These are phyloP conservation scores for Aldrovandia affinis DNA, from an alignment of 2,797 vertebrate genomes.

Conservation along the genomic window DNA sequence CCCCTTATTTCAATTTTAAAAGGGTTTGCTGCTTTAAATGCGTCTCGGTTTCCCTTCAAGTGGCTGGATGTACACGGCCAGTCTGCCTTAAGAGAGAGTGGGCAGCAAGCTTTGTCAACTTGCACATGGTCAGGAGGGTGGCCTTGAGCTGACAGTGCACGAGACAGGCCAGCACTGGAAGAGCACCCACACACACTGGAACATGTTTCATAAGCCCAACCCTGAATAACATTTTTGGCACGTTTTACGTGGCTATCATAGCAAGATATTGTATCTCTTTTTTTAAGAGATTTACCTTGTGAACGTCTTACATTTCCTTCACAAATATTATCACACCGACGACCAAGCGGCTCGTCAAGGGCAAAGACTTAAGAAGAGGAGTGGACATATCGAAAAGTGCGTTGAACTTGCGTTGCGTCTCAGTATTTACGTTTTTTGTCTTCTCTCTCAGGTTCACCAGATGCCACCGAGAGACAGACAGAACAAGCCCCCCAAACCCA, in stretches of 20 bases:
- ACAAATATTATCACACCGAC: background rate
- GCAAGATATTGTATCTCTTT: too few relatives aligned
- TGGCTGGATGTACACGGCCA: background rate
- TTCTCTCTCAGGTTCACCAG: constrained; percentile 74
- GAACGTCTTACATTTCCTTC: background rate
- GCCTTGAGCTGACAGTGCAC: background rate
- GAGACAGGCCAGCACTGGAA: background rate
- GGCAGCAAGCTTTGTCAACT: background rate
- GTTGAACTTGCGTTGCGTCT: background rate
- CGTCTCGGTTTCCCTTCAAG: background rate
- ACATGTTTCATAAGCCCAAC: too few relatives aligned
- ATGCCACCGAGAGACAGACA: constrained; percentile 83
- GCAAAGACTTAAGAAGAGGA: background rate
- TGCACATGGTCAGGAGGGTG: background rate
- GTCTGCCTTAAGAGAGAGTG: background rate
- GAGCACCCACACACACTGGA: too few relatives aligned
- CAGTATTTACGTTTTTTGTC: constrained; percentile 18
- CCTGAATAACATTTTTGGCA: too few relatives aligned
- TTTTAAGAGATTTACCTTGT: too few relatives aligned
- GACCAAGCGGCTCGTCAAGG: too few relatives aligned
- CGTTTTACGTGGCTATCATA: too few relatives aligned
- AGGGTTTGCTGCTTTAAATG: constrained; percentile 5
- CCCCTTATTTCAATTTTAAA: background rate
- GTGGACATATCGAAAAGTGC: too few relatives aligned
- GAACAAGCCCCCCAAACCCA: constrained; percentile 82